These are phyloP conservation scores for Meloidogyne floridensis DNA, from an alignment of 1,140 invertebrate genomes.

Conservation along the genomic window DNA sequence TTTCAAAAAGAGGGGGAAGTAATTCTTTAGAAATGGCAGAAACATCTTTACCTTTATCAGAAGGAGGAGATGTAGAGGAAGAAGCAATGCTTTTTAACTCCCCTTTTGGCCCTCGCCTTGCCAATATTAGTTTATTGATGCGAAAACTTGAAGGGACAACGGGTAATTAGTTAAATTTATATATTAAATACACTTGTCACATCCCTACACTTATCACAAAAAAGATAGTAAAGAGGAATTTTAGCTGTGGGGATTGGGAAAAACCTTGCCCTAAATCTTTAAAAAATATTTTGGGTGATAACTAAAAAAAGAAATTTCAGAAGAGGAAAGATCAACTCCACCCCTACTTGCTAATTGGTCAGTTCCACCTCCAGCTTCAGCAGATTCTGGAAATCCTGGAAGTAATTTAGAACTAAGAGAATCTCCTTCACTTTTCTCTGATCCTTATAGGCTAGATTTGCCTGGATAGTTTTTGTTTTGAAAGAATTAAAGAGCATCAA, in stretches of 20 bases:
- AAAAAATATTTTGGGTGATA: too few species aligned
- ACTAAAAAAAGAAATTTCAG: neutral
- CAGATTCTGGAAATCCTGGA: conserved; percentile 47
- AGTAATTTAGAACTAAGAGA: conserved; percentile 39
- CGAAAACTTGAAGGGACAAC: conserved; percentile 15
- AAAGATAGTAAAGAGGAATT: too few species aligned
- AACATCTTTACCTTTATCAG: conserved; percentile 17
- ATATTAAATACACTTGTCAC: too few species aligned
- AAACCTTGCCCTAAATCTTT: too few species aligned
- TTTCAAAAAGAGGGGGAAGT: neutral
- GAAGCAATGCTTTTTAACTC: conserved; percentile 6
- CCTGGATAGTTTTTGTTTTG: conserved; percentile 11
- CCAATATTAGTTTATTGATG: conserved; percentile 38
- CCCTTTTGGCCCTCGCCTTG: conserved; percentile 20
- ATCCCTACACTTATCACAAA: too few species aligned
- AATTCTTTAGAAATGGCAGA: neutral
- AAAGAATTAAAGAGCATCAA: neutral
- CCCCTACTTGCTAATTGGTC: neutral
- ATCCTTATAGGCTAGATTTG: conserved; percentile 48
- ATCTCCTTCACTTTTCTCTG: conserved; percentile 51
- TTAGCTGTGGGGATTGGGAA: too few species aligned
- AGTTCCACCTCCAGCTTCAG: conserved; percentile 49
- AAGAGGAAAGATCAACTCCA: conserved; percentile 19
- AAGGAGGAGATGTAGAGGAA: neutral
- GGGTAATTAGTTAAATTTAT: neutral